Base-by-base conservation (phyloP, 2,113 vertebrate genomes). In the Stegostoma tigrinum region DNA sequence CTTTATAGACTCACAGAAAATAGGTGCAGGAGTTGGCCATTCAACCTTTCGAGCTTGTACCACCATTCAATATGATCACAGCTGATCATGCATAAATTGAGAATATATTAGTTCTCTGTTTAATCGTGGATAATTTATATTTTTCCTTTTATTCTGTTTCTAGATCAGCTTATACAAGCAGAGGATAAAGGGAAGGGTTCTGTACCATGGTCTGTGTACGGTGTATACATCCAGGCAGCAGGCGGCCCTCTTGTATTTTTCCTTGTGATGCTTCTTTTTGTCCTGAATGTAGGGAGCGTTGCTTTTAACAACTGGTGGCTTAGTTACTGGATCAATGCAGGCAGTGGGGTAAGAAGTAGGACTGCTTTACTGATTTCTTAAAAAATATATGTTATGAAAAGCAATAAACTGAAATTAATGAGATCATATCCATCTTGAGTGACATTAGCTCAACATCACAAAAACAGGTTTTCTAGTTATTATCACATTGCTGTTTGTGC, bases 301-400 rank as follows among this genome's bases (percentile, higher is more conserved):
- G 98, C 98, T 94, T 99, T 99, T 96, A 99, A 98, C 97, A 99
- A 98, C 95, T 99, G 98, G 98, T 99, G 98, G 98, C 96, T 99
- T 96, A 98, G 99, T 96, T 99, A 98, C 97, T 99, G 99, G 99
- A 98, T 99, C 97, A 99, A 98, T 95, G 98, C 99, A 97, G 98
- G 98, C 97, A 99, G 98, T 72, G 99, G 99, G 98, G 99, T 99
- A 97, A 98, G 98, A 96, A 85, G 68, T 95, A 2, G 48, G 0
- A 15, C 93, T 70, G 23, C 91, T 42, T 5, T 96, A 12, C 30
- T 27, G 24, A 8, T 75, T 5, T 83, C 85, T 1, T 64, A 42
- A 78, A 55, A 66, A 55, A 27, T n/a, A 23, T 67, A 66, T 38
- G 45, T 38, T 38, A 38, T 30, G 52, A 52, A 38, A 55, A 66